Percentiles rank a stretch among this genome's conserved stretches.
Conservation (phyloP, 2,113 vertebrate genomes). For the Pollimyrus isidori region DNA sequence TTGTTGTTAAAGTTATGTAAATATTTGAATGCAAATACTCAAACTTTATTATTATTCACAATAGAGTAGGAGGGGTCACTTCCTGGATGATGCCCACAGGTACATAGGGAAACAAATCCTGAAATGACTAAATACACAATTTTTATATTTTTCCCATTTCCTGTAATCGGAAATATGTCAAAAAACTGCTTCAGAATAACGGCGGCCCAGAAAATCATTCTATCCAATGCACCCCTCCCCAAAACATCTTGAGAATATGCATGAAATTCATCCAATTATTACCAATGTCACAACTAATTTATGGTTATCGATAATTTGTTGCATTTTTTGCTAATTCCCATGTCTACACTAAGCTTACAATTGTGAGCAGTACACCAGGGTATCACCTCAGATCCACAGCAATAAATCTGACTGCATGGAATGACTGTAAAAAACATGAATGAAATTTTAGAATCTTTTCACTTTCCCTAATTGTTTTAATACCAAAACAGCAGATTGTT, state of each 20-base stretch:
- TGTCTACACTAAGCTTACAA: background rate
- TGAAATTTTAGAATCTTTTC: background rate
- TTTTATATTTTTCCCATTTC: background rate
- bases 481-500: slow-evolving; percentile 7
- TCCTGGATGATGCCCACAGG: background rate
- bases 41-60: background rate
- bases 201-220: background rate
- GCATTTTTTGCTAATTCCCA: background rate
- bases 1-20: background rate
- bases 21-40: background rate
- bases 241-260: background rate
- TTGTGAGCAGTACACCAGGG: background rate
- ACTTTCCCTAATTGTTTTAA: slow-evolving; percentile 2
- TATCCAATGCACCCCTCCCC: background rate
- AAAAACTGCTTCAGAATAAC: background rate
- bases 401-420: background rate
- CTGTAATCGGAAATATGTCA: background rate
- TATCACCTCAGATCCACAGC: background rate
- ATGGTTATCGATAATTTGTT: background rate
- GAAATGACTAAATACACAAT: background rate
- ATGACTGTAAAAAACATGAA: background rate
- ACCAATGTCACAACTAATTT: background rate
- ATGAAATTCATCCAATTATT: background rate
- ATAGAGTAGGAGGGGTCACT: background rate
- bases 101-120: background rate